These are phyloP conservation scores for Mimas tiliae DNA, from an alignment of 2,888 invertebrate species.

Conservation along the genomic window DNA sequence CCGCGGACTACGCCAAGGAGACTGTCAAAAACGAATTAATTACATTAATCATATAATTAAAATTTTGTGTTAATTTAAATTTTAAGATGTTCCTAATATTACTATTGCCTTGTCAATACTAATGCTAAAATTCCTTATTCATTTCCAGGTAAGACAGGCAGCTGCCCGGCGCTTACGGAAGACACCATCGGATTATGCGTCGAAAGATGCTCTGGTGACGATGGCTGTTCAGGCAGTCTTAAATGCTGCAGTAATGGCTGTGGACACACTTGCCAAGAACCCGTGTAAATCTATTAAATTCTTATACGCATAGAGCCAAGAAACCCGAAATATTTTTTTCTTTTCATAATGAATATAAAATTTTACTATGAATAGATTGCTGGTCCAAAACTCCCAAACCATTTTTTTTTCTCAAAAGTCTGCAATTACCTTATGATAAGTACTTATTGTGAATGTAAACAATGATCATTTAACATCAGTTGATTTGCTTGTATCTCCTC, in stretches of 20 bases:
- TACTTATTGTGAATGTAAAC: no score
- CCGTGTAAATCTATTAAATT: not conserved
- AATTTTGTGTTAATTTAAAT: no score
- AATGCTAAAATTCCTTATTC: not conserved
- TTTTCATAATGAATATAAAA: not conserved
- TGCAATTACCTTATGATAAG: no score
- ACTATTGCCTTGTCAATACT: not conserved
- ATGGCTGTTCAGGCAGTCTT: not conserved
- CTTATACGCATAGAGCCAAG: not conserved
- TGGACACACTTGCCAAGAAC: not conserved
- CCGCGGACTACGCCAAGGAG: no score
- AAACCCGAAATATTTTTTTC: not conserved
- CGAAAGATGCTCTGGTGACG: not conserved
- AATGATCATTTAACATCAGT: no score
- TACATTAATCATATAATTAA: no score
- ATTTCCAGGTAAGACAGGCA: not conserved
- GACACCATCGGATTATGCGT: not conserved
- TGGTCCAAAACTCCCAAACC: no score
- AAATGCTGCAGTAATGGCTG: constrained; percentile 5
- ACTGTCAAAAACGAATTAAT: no score
- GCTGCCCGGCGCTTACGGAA: not conserved
- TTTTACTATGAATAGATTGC: no score
- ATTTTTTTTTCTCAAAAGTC: no score
- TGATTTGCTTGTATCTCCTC: no score
- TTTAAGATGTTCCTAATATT: no score